Conservation (phyloP, 2,113 vertebrate genomes). For the Camelus dromedarius region DNA sequence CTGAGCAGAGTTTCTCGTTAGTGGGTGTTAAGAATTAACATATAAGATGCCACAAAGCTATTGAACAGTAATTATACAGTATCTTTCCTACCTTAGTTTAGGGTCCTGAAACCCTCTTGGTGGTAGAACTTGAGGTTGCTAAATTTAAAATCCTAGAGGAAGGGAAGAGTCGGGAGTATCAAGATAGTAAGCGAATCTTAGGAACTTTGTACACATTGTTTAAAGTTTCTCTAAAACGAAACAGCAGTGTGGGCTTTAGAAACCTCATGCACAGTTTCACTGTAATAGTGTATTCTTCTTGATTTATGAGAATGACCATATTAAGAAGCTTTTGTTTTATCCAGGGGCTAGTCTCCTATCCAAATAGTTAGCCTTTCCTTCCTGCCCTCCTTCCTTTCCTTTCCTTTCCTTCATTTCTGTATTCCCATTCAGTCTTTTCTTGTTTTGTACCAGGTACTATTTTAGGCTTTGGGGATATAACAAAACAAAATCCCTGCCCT, state of each 20-base stretch:
- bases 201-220: background rate
- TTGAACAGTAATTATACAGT: background rate
- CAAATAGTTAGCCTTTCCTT: background rate
- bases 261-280: background rate
- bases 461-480: background rate
- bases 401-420: background rate
- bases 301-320: background rate
- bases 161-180: background rate
- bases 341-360: background rate
- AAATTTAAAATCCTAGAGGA: background rate
- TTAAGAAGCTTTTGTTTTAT: background rate
- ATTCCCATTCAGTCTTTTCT: background rate
- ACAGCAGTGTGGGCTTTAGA: background rate
- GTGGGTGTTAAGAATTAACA: background rate
- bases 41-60: background rate
- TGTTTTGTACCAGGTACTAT: background rate
- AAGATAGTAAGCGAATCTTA: background rate
- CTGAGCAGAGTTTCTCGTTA: conserved; percentile 4
- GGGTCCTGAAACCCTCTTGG: background rate
- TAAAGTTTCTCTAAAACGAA: background rate
- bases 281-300: background rate
- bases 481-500: background rate
- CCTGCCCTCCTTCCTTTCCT: rapidly evolving
- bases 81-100: background rate
- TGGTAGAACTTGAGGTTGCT: background rate